A percentile compares a stretch with the other conserved stretches of the same genome.
Conservation (phyloP, 2,113 vertebrate species). For the Brachirus orientalis region DNA sequence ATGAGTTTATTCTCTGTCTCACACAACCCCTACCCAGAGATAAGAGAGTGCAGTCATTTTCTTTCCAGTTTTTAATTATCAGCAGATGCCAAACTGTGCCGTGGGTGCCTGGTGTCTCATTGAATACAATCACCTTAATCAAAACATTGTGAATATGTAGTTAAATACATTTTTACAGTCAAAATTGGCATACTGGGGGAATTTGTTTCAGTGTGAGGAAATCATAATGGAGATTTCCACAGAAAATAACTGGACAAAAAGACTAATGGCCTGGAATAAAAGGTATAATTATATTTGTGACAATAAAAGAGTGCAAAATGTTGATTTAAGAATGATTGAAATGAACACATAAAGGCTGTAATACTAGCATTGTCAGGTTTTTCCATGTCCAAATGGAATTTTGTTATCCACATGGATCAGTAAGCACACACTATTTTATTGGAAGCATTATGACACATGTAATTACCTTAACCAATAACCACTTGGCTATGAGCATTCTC, state of each 20-base stretch:
- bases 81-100: slow-evolving; percentile 49
- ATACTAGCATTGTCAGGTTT: not conserved
- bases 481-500: not conserved
- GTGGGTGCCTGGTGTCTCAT: slow-evolving; percentile 23
- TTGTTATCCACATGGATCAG: not conserved
- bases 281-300: not conserved
- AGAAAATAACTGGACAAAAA: slow-evolving; percentile 1
- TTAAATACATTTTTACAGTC: slow-evolving; percentile 29
- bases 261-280: not conserved
- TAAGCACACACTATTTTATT: not conserved
- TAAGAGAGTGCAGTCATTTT: slow-evolving; percentile 34
- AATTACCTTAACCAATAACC: too few relatives aligned
- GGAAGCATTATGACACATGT: too few relatives aligned
- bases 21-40: slow-evolving; percentile 44
- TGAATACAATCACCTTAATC: slow-evolving; percentile 50
- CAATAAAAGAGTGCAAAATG: not conserved
- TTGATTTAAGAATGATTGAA: not conserved
- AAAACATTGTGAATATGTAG: slow-evolving; percentile 32
- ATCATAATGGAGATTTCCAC: slow-evolving; percentile 3
- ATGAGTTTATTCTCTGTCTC: slow-evolving; percentile 46
- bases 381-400: not conserved
- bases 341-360: not conserved
- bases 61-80: slow-evolving; percentile 41
- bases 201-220: slow-evolving; percentile 1
- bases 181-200: slow-evolving; percentile 20